These are phyloP conservation scores for Pan paniscus DNA, from an alignment of 2,113 vertebrate genomes.

Conservation along the genomic window DNA sequence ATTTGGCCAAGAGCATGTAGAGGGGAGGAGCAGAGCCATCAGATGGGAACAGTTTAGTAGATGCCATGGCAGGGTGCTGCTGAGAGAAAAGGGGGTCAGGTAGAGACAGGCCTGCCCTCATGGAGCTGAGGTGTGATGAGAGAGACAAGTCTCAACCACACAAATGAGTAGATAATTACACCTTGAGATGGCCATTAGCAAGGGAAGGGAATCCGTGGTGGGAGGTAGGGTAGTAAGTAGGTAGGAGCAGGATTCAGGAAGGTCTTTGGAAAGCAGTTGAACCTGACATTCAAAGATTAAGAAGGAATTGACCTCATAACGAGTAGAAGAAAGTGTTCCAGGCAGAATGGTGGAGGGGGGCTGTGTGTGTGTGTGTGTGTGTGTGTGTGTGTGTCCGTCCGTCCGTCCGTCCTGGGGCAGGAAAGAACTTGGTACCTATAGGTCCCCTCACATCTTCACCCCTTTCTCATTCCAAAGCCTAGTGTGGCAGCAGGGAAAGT, in stretches of 20 bases:
- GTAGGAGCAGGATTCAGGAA: not conserved
- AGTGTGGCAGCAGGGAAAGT: not conserved
- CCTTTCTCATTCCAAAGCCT: fast-evolving
- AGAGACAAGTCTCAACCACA: not conserved
- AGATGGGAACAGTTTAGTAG: not conserved
- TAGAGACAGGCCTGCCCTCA: not conserved
- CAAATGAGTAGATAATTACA: not conserved
- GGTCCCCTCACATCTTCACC: too few species aligned
- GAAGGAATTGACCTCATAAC: not conserved
- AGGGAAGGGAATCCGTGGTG: not conserved
- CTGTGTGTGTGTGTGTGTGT: too few species aligned
- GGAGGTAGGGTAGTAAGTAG: not conserved
- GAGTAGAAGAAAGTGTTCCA: not conserved
- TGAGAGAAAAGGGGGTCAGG: not conserved
- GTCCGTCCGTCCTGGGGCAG: not conserved
- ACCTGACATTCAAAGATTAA: not conserved
- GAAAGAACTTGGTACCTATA: not conserved
- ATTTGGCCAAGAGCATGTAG: not conserved
- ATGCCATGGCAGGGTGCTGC: not conserved
- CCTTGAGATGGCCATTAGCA: not conserved
- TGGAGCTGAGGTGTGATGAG: not conserved
- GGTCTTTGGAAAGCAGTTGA: not conserved
- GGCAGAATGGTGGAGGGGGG: not conserved
- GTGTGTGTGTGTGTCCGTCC: too few species aligned
- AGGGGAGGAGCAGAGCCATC: not conserved